Evolutionary conservation across 2,113 vertebrate genomes (phyloP), one percentile per base, ranked within the genome.

Genomic region (Crotophaga sulcirostris): DNA sequence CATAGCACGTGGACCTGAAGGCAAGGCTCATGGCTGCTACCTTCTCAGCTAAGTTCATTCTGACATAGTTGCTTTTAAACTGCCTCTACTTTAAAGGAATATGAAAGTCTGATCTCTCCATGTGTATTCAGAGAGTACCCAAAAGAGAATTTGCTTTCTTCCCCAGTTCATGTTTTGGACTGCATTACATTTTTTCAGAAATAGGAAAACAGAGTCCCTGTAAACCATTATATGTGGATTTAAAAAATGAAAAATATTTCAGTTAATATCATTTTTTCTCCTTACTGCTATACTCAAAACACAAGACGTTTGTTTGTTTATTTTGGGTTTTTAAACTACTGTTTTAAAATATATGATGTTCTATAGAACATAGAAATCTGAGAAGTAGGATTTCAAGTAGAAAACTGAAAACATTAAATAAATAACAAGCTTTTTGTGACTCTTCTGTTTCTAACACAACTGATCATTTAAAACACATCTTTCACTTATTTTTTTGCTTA

Each of bases 1-100:
- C 1, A 11, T 11, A 33, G 33, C 14, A 10, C 7, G 8, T 0
- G 1, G 24, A 64, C 16, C 34, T 75, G 44, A 63, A 55, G 36
- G 19, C 28, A 74, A 28, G 44, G 29, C 44, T 78, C 75, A 17
- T 31, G 84, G 38, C 17, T 1, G 2, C 23, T 54, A 1, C 13
- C 16, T 59, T 84, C n/a, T 60, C 25, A 13, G 31, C 7, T 31
- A 6, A 25, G 6, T 83, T 95, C 2, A 13, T 67, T 82, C 40
- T 92, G 42, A 55, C 11, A 10, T 6, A 6, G 13, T 58, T 82
- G 20, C 20, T 75, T 82, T 34, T 63, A 59, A 84, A 49, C 49
- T 38, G 3, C 49, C 9, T 34, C 24, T 79, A 14, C 40, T 64
- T 77, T 54, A 16, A 72, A 75, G 89, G 10, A 67, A 62, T 31